phyloP scores from a whole-genome alignment of 2,113 vertebrate genomes.

The Polypterus bichir region DNA sequence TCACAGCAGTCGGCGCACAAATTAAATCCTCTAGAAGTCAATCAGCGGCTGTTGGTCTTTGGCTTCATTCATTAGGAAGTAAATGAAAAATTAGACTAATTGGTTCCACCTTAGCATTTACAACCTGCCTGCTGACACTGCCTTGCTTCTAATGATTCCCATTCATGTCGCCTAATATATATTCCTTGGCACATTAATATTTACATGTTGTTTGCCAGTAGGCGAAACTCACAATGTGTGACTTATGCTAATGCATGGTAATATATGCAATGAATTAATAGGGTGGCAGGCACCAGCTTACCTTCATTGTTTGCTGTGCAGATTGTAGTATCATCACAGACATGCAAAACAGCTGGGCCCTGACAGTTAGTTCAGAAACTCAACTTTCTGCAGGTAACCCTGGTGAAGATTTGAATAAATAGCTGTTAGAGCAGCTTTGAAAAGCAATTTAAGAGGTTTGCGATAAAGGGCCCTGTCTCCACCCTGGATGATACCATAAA shows the following conservation, averaged over 20 bases:
- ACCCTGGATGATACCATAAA: too few relatives aligned
- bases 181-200: conserved; percentile 21
- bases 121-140: conserved; percentile 15
- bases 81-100: conserved; percentile 22
- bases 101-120: conserved; percentile 21
- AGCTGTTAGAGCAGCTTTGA: conserved; percentile 5
- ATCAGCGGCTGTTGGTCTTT: conserved; percentile 15
- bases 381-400: conserved; percentile 13
- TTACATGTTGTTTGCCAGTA: conserved; percentile 21
- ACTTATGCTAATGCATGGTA: conserved; percentile 21
- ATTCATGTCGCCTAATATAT: conserved; percentile 22
- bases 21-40: conserved; percentile 11
- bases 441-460: not conserved
- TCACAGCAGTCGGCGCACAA: conserved; percentile 1
- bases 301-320: conserved; percentile 20
- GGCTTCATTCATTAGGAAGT: conserved; percentile 17
- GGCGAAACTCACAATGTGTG: conserved; percentile 18
- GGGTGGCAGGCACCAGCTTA: conserved; percentile 15
- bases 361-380: conserved; percentile 16
- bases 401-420: conserved; percentile 7
- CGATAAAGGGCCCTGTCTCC: too few relatives aligned
- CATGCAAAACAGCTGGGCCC: conserved; percentile 17
- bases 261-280: conserved; percentile 21
- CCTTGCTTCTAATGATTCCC: conserved; percentile 17
- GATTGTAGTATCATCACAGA: conserved; percentile 18